phyloP scores from a whole-genome alignment of 2,113 vertebrate species.

The Archocentrus centrarchus region DNA sequence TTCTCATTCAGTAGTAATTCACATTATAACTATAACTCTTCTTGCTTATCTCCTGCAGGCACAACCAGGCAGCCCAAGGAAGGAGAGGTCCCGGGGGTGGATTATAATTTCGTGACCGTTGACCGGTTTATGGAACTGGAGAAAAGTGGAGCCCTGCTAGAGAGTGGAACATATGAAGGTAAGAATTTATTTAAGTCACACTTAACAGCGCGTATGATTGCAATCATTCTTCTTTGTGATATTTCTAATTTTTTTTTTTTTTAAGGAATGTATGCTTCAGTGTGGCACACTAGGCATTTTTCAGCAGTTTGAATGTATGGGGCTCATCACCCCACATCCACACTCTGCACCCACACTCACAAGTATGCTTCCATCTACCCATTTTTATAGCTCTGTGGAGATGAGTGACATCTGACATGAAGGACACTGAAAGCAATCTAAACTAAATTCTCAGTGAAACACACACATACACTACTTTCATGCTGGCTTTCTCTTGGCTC shows the following conservation, averaged over 20 bases:
- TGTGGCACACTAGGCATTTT: not conserved
- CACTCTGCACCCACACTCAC: not conserved
- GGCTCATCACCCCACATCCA: constrained; percentile 32
- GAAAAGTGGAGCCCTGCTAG: constrained; percentile 95
- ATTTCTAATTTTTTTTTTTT: not conserved
- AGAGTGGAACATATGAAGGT: constrained; percentile 99
- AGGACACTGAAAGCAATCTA: constrained; percentile 24
- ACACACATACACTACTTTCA: not conserved
- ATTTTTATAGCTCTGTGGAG: constrained; percentile 37
- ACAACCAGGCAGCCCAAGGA: constrained; percentile 99
- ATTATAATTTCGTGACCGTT: constrained; percentile 98
- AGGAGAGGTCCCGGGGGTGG: constrained; percentile 98
- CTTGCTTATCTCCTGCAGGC: constrained; percentile 81
- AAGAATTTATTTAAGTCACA: constrained; percentile 54
- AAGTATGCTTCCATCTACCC: constrained; percentile 27
- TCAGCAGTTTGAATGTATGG: constrained; percentile 25
- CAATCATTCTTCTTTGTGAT: constrained; percentile 32
- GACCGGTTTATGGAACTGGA: constrained; percentile 98
- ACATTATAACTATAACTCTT: constrained; percentile 28
- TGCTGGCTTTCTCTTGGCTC: constrained; percentile 29
- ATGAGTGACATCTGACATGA: constrained; percentile 39
- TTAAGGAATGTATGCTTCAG: not conserved
- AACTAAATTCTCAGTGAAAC: constrained; percentile 37
- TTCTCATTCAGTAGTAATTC: constrained; percentile 20
- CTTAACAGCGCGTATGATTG: constrained; percentile 19